These are phyloP conservation scores for Zootermopsis nevadensis DNA, from an alignment of 2,888 invertebrate species.

Conservation along the genomic window DNA sequence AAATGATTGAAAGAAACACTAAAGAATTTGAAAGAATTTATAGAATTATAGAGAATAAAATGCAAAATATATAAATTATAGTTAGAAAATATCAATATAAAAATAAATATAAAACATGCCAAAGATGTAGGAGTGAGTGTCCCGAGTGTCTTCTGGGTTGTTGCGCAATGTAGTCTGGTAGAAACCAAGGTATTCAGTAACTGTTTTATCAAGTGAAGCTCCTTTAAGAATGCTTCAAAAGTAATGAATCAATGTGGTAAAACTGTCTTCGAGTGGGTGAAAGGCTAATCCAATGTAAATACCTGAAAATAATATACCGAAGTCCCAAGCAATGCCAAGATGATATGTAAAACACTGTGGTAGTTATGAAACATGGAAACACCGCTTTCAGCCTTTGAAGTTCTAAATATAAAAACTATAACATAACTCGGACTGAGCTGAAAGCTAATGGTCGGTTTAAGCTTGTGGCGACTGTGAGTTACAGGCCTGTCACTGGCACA, in stretches of 20 bases:
- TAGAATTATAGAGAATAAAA: too few species aligned
- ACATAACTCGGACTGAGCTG: background rate
- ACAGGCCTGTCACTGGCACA: background rate
- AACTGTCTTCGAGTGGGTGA: background rate
- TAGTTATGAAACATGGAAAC: conserved; percentile 2
- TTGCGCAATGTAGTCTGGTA: too few species aligned
- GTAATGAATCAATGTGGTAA: background rate
- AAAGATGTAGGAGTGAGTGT: too few species aligned
- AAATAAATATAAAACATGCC: too few species aligned
- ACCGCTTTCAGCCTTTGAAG: background rate
- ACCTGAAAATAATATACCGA: background rate
- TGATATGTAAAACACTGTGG: background rate
- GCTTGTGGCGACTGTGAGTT: background rate
- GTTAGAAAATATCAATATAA: too few species aligned
- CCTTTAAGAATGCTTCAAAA: too few species aligned
- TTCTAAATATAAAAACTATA: conserved; percentile 18
- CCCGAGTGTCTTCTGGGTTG: too few species aligned
- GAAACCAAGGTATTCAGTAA: too few species aligned
- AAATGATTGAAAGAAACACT: too few species aligned
- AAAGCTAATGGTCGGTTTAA: conserved; percentile 20
- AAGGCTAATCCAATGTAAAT: background rate
- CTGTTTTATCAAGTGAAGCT: too few species aligned
- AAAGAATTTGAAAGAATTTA: too few species aligned
- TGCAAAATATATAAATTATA: too few species aligned
- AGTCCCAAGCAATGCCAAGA: background rate